A percentile compares a stretch with the other conserved stretches of the same genome.
These are phyloP conservation scores for Scalopus aquaticus DNA, from an alignment of 2,113 vertebrate genomes.

Conservation along the genomic window DNA sequence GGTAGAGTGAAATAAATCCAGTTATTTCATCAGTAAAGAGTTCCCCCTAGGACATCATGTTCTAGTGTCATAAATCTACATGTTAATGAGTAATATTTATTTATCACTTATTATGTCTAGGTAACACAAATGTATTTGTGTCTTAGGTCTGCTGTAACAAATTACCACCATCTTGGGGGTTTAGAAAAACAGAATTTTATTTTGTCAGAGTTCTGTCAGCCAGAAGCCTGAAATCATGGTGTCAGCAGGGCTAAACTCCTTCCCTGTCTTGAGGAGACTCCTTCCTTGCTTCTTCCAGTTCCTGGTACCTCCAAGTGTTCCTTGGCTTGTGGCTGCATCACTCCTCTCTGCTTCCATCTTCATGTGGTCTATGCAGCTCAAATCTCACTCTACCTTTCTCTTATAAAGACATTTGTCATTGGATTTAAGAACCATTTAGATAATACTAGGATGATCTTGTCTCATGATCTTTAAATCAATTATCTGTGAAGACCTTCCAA, in stretches of 20 bases:
- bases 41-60: not conserved
- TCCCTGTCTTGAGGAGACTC: too few species aligned
- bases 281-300: too few species aligned
- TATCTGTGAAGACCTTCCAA: too few species aligned
- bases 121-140: not conserved
- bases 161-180: not conserved
- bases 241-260: fast-evolving
- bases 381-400: too few species aligned
- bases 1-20: not conserved
- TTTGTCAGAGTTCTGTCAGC: not conserved
- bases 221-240: not conserved
- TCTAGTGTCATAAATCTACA: not conserved
- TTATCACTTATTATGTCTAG: not conserved
- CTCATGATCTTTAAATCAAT: too few species aligned
- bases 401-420: too few species aligned
- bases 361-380: too few species aligned
- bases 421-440: too few species aligned
- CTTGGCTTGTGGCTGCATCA: too few species aligned
- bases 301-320: too few species aligned
- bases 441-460: too few species aligned
- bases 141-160: not conserved
- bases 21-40: not conserved
- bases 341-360: too few species aligned
- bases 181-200: not conserved
- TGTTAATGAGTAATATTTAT: not conserved